A percentile compares a stretch with the other conserved stretches of the same genome.
Conservation (phyloP, 2,888 invertebrate species). For the Volucella inanis region DNA sequence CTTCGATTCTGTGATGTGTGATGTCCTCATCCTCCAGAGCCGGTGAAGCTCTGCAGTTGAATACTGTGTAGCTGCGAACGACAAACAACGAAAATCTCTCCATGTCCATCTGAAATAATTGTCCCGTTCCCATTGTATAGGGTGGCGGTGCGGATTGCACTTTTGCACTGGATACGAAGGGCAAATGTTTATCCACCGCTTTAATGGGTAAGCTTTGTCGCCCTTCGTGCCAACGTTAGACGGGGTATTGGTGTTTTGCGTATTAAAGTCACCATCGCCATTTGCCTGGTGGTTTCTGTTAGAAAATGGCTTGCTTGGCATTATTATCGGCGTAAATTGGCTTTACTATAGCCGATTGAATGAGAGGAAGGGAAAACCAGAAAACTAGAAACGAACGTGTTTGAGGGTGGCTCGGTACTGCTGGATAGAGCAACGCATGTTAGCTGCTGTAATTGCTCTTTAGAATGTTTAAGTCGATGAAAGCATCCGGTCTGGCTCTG, state of each 20-base stretch:
- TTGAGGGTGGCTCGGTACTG: constrained; percentile 20
- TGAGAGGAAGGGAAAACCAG: too few relatives aligned
- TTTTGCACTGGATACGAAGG: neutral
- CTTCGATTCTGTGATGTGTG: neutral
- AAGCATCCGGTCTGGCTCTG: constrained; percentile 42
- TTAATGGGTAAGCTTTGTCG: constrained; percentile 65
- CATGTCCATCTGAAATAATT: constrained; percentile 63
- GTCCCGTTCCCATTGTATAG: constrained; percentile 50
- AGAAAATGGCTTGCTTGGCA: constrained; percentile 1
- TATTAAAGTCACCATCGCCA: constrained; percentile 52
- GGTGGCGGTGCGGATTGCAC: neutral
- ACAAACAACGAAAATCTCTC: constrained; percentile 46
- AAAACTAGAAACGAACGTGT: constrained; percentile 7
- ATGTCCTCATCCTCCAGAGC: neutral
- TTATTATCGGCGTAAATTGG: constrained; percentile 68
- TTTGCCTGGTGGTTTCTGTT: constrained; percentile 44
- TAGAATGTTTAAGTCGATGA: constrained; percentile 64
- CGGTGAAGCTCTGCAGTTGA: constrained; percentile 11
- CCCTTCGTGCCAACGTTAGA: constrained; percentile 14
- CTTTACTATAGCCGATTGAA: constrained; percentile 31
- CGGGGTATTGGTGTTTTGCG: constrained; percentile 31
- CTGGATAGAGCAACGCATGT: constrained; percentile 55
- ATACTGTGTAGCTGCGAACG: constrained; percentile 18
- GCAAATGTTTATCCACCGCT: constrained; percentile 60
- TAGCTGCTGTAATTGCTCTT: constrained; percentile 62